Percentiles rank a stretch among this genome's conserved stretches.
These are phyloP conservation scores for Tachycineta bicolor DNA, from an alignment of 2,113 vertebrate genomes.

Conservation along the genomic window DNA sequence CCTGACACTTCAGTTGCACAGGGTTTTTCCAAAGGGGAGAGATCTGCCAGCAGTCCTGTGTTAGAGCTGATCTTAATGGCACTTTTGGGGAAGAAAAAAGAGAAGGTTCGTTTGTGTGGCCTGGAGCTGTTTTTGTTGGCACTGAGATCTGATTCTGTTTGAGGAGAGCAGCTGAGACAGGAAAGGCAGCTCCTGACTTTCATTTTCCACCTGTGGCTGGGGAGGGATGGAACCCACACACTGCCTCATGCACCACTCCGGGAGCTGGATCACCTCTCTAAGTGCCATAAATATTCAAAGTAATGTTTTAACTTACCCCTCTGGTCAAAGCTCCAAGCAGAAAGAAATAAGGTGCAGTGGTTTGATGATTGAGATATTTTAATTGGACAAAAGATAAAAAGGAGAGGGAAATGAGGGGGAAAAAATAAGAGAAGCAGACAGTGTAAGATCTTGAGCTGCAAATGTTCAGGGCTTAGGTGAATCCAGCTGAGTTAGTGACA, in stretches of 20 bases:
- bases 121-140: conserved; percentile 40
- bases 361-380: neutral
- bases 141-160: neutral
- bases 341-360: neutral
- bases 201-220: neutral
- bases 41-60: neutral
- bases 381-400: neutral
- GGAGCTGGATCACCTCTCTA: neutral
- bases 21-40: neutral
- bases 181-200: conserved; percentile 36
- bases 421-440: neutral
- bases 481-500: neutral
- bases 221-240: neutral
- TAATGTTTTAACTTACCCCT: neutral
- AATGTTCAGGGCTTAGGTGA: neutral
- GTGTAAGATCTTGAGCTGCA: neutral
- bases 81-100: conserved; percentile 4
- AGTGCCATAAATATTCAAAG: neutral
- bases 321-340: neutral
- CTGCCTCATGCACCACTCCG: neutral
- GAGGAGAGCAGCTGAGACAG: conserved; percentile 11
- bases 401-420: neutral
- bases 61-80: neutral
- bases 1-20: neutral
- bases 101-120: conserved; percentile 37